Conservation (phyloP, 2,888 invertebrate genomes). For the Crocallis elinguaria region DNA sequence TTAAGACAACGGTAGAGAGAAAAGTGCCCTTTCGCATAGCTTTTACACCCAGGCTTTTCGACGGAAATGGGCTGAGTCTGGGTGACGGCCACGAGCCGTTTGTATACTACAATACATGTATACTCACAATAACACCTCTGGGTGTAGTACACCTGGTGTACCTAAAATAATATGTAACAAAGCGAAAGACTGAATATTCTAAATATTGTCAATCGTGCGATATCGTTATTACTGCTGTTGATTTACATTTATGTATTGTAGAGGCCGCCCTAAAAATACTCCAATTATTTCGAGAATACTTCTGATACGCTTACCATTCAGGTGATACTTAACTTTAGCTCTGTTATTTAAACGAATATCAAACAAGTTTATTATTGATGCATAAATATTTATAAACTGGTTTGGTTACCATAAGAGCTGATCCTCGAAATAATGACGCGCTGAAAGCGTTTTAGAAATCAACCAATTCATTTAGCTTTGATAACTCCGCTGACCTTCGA, state of each 20-base stretch:
- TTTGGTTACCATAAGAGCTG: no score
- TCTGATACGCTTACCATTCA: conserved; percentile 1
- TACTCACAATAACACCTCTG: background rate
- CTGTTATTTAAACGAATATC: no score
- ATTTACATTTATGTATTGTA: conserved; percentile 11
- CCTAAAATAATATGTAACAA: background rate
- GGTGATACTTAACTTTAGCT: no score
- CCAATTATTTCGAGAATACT: conserved; percentile 6
- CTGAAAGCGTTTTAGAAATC: background rate
- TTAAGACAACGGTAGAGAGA: background rate
- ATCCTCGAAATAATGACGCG: background rate
- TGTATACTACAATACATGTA: background rate
- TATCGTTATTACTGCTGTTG: background rate
- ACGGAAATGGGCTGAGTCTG: background rate
- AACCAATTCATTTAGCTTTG: background rate
- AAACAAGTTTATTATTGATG: no score
- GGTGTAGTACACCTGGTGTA: no score
- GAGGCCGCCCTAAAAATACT: conserved; percentile 1
- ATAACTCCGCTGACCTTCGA: background rate
- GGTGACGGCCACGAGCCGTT: background rate
- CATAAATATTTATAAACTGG: no score
- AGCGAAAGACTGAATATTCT: background rate
- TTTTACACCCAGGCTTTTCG: conserved; percentile 2
- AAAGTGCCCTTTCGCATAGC: conserved; percentile 6
- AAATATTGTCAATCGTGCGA: background rate